Evolutionary conservation across 64 coral and sea anemone species (phyloP).

Genomic region (Dendronephthya gigantea): DNA sequence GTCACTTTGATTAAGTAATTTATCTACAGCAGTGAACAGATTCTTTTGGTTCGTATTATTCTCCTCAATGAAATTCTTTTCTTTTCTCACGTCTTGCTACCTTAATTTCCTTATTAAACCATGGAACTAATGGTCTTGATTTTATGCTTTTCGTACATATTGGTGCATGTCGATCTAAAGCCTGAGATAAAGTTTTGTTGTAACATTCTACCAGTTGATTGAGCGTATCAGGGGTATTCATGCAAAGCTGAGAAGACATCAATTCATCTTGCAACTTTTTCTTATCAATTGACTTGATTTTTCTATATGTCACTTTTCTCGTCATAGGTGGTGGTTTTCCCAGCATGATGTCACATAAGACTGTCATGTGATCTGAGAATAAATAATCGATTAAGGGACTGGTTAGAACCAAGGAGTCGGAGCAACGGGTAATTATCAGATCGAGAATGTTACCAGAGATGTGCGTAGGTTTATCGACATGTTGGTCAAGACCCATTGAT

Average conservation of each 20-base stretch:
- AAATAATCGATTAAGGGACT: neutral
- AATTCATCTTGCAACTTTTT: neutral
- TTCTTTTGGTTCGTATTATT: constrained; percentile 36
- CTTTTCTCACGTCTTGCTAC: constrained; percentile 10
- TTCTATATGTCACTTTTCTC: constrained; percentile 33
- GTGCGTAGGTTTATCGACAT: constrained; percentile 28
- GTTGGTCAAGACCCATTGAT: neutral
- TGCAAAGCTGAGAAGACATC: constrained; percentile 10
- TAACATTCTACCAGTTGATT: neutral
- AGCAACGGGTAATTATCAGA: constrained; percentile 19
- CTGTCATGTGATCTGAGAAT: constrained; percentile 20
- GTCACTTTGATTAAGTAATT: constrained; percentile 33
- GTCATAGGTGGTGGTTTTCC: neutral
- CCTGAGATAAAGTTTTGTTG: neutral
- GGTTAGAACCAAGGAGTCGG: neutral
- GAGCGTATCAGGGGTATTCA: neutral
- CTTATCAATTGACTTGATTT: constrained; percentile 14
- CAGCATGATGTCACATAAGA: neutral
- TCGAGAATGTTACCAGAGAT: constrained; percentile 39
- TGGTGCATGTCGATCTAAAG: neutral
- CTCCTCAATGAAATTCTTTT: constrained; percentile 26
- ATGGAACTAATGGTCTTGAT: constrained; percentile 21
- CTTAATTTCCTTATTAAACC: constrained; percentile 24
- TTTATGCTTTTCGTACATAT: neutral
- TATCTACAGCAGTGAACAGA: constrained; percentile 30